These are phyloP conservation scores for Halesus radiatus DNA, from an alignment of 1,140 invertebrate species.

Conservation along the genomic window DNA sequence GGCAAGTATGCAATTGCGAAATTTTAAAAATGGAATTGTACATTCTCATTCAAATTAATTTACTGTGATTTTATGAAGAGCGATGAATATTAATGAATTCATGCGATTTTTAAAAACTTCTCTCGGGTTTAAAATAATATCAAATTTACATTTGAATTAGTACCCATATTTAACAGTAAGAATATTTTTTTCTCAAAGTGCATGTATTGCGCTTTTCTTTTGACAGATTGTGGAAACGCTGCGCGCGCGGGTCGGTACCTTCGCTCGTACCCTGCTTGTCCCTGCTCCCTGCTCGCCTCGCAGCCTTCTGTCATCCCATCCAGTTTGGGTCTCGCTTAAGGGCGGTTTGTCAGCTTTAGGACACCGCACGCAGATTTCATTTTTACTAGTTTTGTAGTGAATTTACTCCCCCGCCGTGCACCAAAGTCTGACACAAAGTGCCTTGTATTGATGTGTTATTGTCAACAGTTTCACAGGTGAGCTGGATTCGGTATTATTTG, in stretches of 20 bases:
- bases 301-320: neutral
- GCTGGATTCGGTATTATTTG: neutral
- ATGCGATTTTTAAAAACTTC: neutral
- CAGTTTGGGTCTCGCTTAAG: conserved; percentile 28
- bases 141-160: conserved; percentile 17
- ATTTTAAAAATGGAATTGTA: too few species aligned
- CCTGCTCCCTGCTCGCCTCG: neutral
- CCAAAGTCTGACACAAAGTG: conserved; percentile 47
- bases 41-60: neutral
- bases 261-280: neutral
- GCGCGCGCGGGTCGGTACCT: conserved; percentile 30
- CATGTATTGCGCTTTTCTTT: conserved; percentile 12
- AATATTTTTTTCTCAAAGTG: neutral
- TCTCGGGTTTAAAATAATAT: conserved; percentile 29
- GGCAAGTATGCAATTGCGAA: too few species aligned
- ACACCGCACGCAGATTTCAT: conserved; percentile 8
- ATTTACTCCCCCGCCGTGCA: conserved; percentile 9
- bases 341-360: conserved; percentile 13
- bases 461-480: conserved; percentile 39
- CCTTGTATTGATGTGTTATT: conserved; percentile 44
- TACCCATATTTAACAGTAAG: neutral
- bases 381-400: conserved; percentile 46
- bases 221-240: conserved; percentile 35
- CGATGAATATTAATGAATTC: conserved; percentile 9
- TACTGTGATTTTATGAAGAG: neutral